Percentiles rank a stretch among this genome's conserved stretches.
phyloP scores from a whole-genome alignment of 1,140 invertebrate genomes.

The Pseudomyrmex concolor region DNA sequence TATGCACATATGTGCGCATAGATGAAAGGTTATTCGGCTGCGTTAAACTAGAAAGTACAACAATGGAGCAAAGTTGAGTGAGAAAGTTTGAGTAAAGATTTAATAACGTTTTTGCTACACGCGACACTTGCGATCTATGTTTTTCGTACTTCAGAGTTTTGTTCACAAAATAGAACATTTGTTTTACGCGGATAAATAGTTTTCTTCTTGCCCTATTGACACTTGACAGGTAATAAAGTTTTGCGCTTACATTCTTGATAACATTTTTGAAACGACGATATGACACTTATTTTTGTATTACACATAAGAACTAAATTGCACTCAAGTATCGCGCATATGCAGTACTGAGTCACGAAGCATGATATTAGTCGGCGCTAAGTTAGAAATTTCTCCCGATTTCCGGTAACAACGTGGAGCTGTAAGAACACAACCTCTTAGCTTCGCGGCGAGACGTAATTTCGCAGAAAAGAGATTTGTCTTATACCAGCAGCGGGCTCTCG shows the following conservation, averaged over 20 bases:
- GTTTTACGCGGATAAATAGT: neutral
- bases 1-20: neutral
- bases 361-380: neutral
- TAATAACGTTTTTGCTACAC: neutral
- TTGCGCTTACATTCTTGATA: neutral
- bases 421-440: conserved; percentile 24
- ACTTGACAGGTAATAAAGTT: neutral
- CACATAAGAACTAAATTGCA: conserved; percentile 33
- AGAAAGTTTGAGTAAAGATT: conserved; percentile 3
- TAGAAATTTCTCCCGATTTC: conserved; percentile 17
- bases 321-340: conserved; percentile 21
- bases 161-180: neutral
- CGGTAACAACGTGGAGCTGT: neutral
- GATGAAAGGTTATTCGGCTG: conserved; percentile 1
- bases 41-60: neutral
- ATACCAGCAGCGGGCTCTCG: conserved; percentile 16
- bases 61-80: conserved; percentile 5
- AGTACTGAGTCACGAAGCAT: neutral
- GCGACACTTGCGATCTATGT: neutral
- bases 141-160: neutral
- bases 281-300: neutral
- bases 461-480: conserved; percentile 46
- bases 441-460: conserved; percentile 48
- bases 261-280: neutral
- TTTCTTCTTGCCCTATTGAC: neutral